Base-by-base conservation (phyloP, 2,113 vertebrate species). In the Gnathonemus longibarbis region DNA sequence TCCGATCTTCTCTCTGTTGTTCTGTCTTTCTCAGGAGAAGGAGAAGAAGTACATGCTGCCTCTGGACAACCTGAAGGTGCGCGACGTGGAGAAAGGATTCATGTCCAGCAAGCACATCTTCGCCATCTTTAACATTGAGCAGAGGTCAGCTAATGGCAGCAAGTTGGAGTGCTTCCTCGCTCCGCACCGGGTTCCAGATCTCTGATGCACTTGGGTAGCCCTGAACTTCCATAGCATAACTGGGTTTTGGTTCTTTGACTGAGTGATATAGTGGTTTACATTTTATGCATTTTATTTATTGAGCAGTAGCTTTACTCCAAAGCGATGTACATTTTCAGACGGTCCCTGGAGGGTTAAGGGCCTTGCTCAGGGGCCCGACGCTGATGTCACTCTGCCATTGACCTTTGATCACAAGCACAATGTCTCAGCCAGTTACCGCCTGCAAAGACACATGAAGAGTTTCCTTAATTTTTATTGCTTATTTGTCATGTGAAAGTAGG, bases 11-110 rank as follows among this genome's bases (percentile, higher is more conserved):
- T 77, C 8, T 87, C 62, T 58, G 91, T 92, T 21, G 83, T 24
- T 21, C 1, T 91, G 31, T 94, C 27, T 0, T 91, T 88, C 88
- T 84, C 93, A 99, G 98, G 98, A 98, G 94, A 98, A 98, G 91
- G 97, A 98, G 93, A 98, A 97, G 95, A 99, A 98, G 92, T 99
- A 97, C 92, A 98, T 98, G 97, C 97, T 99, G 91, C 97, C 96
- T 66, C 95, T 97, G 94, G 97, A 98, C 93, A 97, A 97, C 94
- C 93, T 97, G 92, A 97, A 96, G 91, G 95, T 97, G 88, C 96
- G 96, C 84, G 96, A 97, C 85, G 95, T 96, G 91, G 97, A 97
- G 93, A 97, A 96, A 92, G 93, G 96, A 92, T 98, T 98, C 93
- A 97, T 97, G 97, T 98, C 97, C 93, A 97, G 95, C 94, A 97